Evolutionary conservation across 1,140 invertebrate species (phyloP), one percentile per base, ranked within the genome.

Genomic region (Sinonovacula constricta): DNA sequence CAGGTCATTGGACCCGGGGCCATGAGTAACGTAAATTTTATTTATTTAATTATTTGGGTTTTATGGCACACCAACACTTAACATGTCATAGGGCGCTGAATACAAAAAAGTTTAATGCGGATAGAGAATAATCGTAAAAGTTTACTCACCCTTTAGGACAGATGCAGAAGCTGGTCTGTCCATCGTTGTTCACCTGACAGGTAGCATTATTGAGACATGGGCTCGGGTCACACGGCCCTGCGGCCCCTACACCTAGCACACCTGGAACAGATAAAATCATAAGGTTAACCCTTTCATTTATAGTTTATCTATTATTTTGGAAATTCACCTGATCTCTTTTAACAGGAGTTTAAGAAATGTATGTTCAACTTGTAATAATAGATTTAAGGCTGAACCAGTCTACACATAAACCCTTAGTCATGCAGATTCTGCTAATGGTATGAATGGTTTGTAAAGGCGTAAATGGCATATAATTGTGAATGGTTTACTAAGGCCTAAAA

Each of bases 141-240:
- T 51, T 28, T 60, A 59, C 54, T 57, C 45, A 70, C 68, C 39
- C 53, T 28, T 18, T 24, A 26, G 53, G 2, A 30, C 68, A 70
- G 1, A 28, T 2, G 22, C 68, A 70, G 0, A 53, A 59, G 26
- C 39, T 5, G 45, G 30, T 54, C 22, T 34, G 54, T 56, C 36
- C 28, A 28, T 26, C 24, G 39, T 67, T 24, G 15, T 76, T 10
- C 57, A 99, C 97, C 18, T 67, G 57, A 78, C 78, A 83, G 12
- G 95, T 95, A 3, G 96, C 97, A 18, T 95, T 95, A 87, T 98
- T 96, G 34, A 94, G 92, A 90, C 97, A 98, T 0, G 96, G 96
- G 77, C 92, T 91, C 0, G 95, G 95, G 4, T 91, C 92, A 88
- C 97, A 99, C 70, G 80, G 74, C 62, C 84, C 71, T 56, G 75